Conservation (phyloP, 2,888 invertebrate genomes). For the Platerodrilus igneus region DNA sequence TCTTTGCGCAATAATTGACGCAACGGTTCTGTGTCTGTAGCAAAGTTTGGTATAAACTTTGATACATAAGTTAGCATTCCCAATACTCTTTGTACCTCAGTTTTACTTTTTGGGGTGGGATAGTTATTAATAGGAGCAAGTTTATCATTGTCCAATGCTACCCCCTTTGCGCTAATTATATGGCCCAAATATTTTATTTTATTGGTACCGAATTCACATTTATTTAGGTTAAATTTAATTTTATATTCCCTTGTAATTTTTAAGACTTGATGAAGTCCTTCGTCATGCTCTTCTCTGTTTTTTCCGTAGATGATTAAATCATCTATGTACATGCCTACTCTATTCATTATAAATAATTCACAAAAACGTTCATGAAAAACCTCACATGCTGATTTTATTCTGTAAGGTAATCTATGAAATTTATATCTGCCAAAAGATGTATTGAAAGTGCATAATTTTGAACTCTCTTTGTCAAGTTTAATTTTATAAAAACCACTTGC, state of each 20-base stretch:
- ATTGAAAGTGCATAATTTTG: slow-evolving; percentile 9
- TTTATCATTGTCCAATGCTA: slow-evolving; percentile 15
- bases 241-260: slow-evolving; percentile 20
- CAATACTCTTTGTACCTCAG: slow-evolving; percentile 23
- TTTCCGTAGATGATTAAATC: slow-evolving; percentile 19
- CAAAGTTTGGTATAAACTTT: not conserved
- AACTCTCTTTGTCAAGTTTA: slow-evolving; percentile 5
- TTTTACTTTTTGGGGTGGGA: slow-evolving; percentile 11
- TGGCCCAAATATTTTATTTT: slow-evolving; percentile 33
- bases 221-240: slow-evolving; percentile 27
- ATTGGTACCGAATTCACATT: slow-evolving; percentile 31
- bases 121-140: slow-evolving; percentile 14
- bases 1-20: slow-evolving; percentile 18
- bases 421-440: slow-evolving; percentile 10
- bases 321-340: slow-evolving; percentile 20
- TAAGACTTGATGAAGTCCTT: slow-evolving; percentile 10
- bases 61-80: slow-evolving; percentile 7
- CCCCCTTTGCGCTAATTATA: slow-evolving; percentile 26
- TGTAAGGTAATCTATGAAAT: slow-evolving; percentile 10
- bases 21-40: not conserved
- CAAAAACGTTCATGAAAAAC: slow-evolving; percentile 19
- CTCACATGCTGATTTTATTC: slow-evolving; percentile 14
- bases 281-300: slow-evolving; percentile 14
- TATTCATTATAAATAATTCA: slow-evolving; percentile 20
- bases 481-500: slow-evolving; percentile 10